Conservation (phyloP, 2,888 invertebrate genomes). For the Tinea pellionella region DNA sequence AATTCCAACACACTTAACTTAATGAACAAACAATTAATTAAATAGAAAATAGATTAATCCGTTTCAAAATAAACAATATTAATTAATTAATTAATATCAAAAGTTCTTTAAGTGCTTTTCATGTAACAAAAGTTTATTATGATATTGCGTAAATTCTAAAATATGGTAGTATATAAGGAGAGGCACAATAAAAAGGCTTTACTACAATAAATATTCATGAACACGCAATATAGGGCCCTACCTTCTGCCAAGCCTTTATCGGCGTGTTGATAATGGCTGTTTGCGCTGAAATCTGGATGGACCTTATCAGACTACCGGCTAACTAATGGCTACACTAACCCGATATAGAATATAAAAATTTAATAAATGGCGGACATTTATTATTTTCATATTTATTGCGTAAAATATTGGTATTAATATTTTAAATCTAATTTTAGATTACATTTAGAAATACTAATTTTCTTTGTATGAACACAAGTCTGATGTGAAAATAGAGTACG, state of each 20-base stretch:
- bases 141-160: not conserved
- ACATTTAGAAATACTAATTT: no score
- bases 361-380: not conserved
- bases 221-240: slow-evolving; percentile 45
- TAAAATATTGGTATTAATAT: not conserved
- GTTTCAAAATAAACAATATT: no score
- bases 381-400: not conserved
- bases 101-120: slow-evolving; percentile 1
- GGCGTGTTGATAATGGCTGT: slow-evolving; percentile 28
- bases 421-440: not conserved
- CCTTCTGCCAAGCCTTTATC: slow-evolving; percentile 47
- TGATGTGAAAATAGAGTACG: no score
- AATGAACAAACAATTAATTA: not conserved
- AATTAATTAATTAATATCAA: not conserved
- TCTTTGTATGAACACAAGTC: no score
- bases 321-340: slow-evolving; percentile 3
- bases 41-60: not conserved
- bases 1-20: not conserved
- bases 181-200: slow-evolving; percentile 31
- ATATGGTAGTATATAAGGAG: slow-evolving; percentile 17
- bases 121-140: slow-evolving; percentile 4
- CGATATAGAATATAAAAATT: not conserved
- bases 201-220: slow-evolving; percentile 52
- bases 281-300: slow-evolving; percentile 11
- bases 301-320: slow-evolving; percentile 8